Conservation (phyloP, 2,113 vertebrate species). For the Ammospiza caudacuta region DNA sequence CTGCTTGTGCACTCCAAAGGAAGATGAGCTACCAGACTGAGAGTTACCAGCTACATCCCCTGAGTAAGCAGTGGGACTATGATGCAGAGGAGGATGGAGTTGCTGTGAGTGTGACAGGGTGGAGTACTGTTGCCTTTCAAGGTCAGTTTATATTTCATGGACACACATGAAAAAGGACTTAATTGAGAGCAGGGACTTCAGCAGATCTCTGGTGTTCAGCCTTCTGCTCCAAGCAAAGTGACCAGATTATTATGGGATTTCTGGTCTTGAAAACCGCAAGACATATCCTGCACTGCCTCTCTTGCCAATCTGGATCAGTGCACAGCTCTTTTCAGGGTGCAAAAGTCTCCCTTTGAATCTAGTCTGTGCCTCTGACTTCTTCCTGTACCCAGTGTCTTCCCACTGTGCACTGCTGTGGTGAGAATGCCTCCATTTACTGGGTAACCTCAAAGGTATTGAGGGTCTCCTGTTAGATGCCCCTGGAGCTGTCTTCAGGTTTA, state of each 20-base stretch:
- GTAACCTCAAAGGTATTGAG: background rate
- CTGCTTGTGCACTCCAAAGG: background rate
- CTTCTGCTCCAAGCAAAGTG: background rate
- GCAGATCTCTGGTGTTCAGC: background rate
- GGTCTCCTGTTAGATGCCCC: background rate
- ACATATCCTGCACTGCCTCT: background rate
- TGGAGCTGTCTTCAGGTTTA: background rate
- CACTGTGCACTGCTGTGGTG: background rate
- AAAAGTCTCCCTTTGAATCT: background rate
- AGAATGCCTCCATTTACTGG: background rate
- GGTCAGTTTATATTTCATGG: background rate
- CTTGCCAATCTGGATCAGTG: background rate
- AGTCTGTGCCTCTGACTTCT: background rate
- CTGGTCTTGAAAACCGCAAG: background rate
- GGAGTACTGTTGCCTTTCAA: background rate
- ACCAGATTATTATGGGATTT: background rate
- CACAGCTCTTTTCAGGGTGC: background rate
- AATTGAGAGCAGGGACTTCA: background rate
- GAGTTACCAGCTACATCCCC: background rate
- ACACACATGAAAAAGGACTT: rapidly evolving
- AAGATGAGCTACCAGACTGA: background rate
- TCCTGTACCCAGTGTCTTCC: background rate
- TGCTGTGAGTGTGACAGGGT: background rate
- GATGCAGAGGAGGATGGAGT: background rate
- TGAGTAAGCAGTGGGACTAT: background rate